Conservation (phyloP, 2,888 invertebrate species). For the Drepanosiphum platanoidis region DNA sequence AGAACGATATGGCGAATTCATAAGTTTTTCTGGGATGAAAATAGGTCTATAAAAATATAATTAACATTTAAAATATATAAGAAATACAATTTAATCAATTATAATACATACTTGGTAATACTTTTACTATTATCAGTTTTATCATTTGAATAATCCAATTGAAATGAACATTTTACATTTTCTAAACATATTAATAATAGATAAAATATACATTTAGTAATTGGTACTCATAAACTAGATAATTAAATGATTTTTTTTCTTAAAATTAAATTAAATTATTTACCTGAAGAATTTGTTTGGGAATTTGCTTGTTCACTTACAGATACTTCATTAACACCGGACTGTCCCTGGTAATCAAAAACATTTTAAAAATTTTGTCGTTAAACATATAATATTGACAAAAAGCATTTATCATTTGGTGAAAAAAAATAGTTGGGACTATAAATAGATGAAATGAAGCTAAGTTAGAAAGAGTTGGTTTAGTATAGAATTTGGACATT, state of each 20-base stretch:
- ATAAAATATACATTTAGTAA: no score
- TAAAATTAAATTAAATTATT: no score
- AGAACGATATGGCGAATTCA: constrained; percentile 87
- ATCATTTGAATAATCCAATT: neutral
- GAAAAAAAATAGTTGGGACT: no score
- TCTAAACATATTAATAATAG: neutral
- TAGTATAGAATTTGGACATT: no score
- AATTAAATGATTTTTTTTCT: no score
- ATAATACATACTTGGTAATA: constrained; percentile 9
- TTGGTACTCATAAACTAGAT: no score
- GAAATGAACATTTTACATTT: neutral
- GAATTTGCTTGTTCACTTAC: neutral
- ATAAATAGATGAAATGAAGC: no score
- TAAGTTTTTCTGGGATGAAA: constrained; percentile 88
- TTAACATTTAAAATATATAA: constrained; percentile 4
- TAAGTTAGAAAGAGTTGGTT: no score
- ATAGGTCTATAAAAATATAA: constrained; percentile 66
- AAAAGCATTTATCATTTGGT: no score
- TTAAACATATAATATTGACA: no score
- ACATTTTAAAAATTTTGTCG: neutral
- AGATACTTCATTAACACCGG: neutral
- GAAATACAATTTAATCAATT: neutral
- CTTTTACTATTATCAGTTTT: neutral
- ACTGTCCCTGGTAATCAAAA: neutral
- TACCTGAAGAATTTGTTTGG: neutral